Base-by-base conservation (phyloP, 2,113 vertebrate species). In the Toxostoma redivivum region DNA sequence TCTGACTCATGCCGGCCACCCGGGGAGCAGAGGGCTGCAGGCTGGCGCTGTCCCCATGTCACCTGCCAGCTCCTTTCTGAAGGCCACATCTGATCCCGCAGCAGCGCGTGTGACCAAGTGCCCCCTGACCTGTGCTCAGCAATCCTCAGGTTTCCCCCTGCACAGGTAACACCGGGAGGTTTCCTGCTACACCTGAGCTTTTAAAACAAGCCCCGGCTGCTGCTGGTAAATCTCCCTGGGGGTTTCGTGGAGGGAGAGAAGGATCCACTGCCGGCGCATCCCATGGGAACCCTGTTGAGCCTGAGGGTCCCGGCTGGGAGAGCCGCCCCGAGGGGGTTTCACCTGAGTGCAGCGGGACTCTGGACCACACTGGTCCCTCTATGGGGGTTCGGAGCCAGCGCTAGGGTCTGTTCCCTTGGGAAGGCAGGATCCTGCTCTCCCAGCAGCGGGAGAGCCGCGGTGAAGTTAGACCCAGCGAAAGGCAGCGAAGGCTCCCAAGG, bases 141-240 rank as follows among this genome's bases (percentile, higher is more conserved):
- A 1, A 53, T 88, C 94, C 85, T 96, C 88, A 70, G 81, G 93
- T 91, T 89, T 90, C 91, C 66, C 69, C n/a, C 24, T 3, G 15
- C 10, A 0, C 54, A 60, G 74, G 67, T 64, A 66, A 57, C 3
- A 3, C 81, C 53, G 3, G 0, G 19, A 92, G 76, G 47, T 42
- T 78, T 73, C 65, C 57, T 25, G 25, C 58, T 21, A 0, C 53
- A 53, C 50, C 48, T 45, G n/a, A 71, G 83, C 60, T 47, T 37
- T n/a, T 37, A 2, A 44, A 80, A 50, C 19, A 7, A 56, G 48
- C 11, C 20, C 47, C 27, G 31, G 25, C 38, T 42, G 35, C 77
- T 25, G 64, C 66, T 42, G 42, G 73, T 25, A 78, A 88, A 23
- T 5, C 56, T 57, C 72, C 20, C 84, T 0, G 42, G 47, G 69